Percentiles rank a stretch among this genome's conserved stretches.
Conservation (phyloP, 2,113 vertebrate genomes). For the Deroptyus accipitrinus region DNA sequence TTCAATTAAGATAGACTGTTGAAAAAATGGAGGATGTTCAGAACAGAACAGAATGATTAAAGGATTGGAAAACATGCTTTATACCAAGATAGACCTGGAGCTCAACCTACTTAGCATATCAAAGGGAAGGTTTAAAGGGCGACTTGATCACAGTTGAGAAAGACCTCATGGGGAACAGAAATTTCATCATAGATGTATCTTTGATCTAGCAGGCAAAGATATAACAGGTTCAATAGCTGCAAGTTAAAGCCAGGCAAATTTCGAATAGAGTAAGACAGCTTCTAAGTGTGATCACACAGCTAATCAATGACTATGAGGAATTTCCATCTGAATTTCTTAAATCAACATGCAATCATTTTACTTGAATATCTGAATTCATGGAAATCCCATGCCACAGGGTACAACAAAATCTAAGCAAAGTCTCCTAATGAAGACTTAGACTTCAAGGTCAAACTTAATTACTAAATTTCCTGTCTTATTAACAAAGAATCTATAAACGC, state of each 20-base stretch:
- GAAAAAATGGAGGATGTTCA: conserved; percentile 23
- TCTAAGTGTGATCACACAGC: neutral
- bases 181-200: conserved; percentile 30
- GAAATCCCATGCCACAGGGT: neutral
- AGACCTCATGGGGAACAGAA: conserved; percentile 1
- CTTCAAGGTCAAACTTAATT: neutral
- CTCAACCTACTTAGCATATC: conserved; percentile 49
- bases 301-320: neutral
- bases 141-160: conserved; percentile 32
- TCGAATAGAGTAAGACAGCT: neutral
- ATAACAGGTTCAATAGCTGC: conserved; percentile 1
- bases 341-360: neutral
- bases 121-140: conserved; percentile 51
- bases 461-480: neutral
- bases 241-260: conserved; percentile 18
- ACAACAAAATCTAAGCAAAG: neutral
- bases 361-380: neutral
- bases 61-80: conserved; percentile 30
- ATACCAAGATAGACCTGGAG: conserved; percentile 34
- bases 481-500: neutral
- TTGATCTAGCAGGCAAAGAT: conserved; percentile 44
- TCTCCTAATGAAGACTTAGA: neutral
- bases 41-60: conserved; percentile 44
- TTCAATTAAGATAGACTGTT: conserved; percentile 13
- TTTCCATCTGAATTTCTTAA: neutral